Conservation (phyloP, 2,113 vertebrate species). For the Pomatorhinus ruficollis region DNA sequence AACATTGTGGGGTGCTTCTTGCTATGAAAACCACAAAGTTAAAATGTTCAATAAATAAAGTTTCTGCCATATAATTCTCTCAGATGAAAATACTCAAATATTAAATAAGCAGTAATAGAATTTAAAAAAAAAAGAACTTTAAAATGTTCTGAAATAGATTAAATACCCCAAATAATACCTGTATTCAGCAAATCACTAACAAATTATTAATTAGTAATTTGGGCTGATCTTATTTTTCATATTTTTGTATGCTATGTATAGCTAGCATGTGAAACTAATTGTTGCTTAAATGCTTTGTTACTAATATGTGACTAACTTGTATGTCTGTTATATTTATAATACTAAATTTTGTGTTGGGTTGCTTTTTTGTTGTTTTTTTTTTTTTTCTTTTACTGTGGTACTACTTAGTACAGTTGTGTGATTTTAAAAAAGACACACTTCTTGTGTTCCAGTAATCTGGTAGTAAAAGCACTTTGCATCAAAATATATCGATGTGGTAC, state of each 20-base stretch:
- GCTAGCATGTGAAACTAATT: conserved; percentile 46
- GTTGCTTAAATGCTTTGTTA: conserved; percentile 62
- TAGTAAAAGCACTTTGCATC: conserved; percentile 47
- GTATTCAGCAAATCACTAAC: neutral
- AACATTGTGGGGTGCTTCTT: neutral
- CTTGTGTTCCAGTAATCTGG: conserved; percentile 44
- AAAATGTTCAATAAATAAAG: neutral
- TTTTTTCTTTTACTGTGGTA: neutral
- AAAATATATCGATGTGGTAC: neutral
- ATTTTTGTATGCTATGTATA: neutral
- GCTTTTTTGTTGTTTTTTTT: too few species aligned
- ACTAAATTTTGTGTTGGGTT: neutral
- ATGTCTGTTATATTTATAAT: neutral
- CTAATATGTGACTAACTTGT: neutral
- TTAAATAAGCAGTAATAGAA: neutral
- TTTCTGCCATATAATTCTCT: neutral
- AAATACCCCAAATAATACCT: neutral
- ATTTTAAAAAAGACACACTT: conserved; percentile 25
- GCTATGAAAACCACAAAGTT: neutral
- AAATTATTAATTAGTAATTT: neutral
- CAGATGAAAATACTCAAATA: neutral
- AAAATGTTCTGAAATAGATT: neutral
- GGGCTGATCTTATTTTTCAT: neutral
- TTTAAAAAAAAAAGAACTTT: neutral
- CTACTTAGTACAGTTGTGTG: conserved; percentile 14